phyloP scores from a whole-genome alignment of 2,113 vertebrate species.

The Paramormyrops kingsleyae region DNA sequence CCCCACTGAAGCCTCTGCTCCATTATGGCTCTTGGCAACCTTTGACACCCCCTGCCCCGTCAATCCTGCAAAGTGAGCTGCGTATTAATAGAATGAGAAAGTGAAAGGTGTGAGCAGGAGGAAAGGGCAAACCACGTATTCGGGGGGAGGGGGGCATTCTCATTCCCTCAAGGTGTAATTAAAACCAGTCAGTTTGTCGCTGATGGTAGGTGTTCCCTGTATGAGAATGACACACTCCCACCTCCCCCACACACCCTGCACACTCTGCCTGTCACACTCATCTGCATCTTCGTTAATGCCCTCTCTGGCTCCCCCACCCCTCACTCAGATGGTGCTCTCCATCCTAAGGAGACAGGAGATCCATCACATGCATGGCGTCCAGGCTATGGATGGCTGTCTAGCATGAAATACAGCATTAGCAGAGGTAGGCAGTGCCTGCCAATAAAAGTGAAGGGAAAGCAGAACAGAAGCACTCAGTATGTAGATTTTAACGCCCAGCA shows the following conservation, averaged over 20 bases:
- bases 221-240: not conserved
- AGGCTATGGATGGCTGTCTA: not conserved
- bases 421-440: not conserved
- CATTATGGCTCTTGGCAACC: not conserved
- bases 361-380: not conserved
- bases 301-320: not conserved
- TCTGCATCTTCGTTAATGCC: not conserved
- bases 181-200: conserved; percentile 17
- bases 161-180: conserved; percentile 21
- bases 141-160: not conserved
- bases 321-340: not conserved
- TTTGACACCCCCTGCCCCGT: not conserved
- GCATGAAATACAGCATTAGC: not conserved
- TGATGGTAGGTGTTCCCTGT: not conserved
- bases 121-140: not conserved
- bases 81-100: not conserved
- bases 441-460: not conserved
- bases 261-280: not conserved
- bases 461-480: not conserved
- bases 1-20: not conserved
- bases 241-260: not conserved
- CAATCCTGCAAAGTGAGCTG: not conserved
- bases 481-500: not conserved
- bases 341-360: not conserved
- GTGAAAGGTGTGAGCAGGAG: not conserved